A percentile compares a stretch with the other conserved stretches of the same genome.
Conservation (phyloP, 2,797 vertebrate genomes). For the Brachymystax lenok region DNA sequence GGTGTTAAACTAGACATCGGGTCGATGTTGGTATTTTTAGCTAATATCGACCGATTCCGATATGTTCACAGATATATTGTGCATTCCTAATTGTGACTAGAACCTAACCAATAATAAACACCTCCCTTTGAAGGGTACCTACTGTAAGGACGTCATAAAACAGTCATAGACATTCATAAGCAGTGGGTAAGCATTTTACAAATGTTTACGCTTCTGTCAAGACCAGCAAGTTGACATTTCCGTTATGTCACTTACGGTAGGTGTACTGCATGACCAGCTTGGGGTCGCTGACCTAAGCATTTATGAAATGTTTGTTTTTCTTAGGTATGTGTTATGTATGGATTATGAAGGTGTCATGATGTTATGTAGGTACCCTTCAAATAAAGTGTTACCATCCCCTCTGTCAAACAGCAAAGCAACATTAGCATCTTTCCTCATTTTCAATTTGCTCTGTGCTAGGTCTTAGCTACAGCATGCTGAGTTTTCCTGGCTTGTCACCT, state of each 20-base stretch:
- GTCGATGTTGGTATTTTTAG: no score
- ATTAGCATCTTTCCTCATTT: neutral
- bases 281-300: no score
- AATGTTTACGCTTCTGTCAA: no score
- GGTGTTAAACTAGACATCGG: no score
- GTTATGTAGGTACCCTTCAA: neutral
- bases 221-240: no score
- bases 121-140: neutral
- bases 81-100: neutral
- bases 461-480: neutral
- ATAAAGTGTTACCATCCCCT: neutral
- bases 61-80: no score
- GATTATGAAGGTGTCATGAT: neutral
- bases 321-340: neutral
- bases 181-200: no score
- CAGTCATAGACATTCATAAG: no score
- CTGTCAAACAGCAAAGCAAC: slow-evolving; percentile 1
- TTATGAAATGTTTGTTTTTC: neutral
- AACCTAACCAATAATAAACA: neutral
- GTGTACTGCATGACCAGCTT: no score
- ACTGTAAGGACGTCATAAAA: no score
- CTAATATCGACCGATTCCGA: no score
- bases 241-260: no score
- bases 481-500: neutral
- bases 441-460: neutral